These are phyloP conservation scores for Potorous gilbertii DNA, from an alignment of 2,797 vertebrate genomes.

Conservation along the genomic window DNA sequence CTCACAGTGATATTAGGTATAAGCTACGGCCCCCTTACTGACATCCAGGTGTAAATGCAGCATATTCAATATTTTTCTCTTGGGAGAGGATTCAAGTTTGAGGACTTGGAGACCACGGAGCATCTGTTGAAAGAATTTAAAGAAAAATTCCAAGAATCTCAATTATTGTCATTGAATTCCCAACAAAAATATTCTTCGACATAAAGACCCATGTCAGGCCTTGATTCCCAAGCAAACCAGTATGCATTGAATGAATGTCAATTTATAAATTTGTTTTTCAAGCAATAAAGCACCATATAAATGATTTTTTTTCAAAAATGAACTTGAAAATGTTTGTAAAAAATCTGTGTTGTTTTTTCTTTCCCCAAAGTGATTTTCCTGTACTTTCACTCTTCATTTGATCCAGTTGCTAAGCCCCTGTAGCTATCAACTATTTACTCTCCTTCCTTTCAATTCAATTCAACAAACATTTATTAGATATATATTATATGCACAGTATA, in stretches of 20 bases:
- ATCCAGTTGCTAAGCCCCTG: background rate
- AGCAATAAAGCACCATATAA: background rate
- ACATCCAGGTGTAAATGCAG: background rate
- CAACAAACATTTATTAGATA: background rate
- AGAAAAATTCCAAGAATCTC: background rate
- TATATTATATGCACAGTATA: background rate
- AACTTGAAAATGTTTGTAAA: background rate
- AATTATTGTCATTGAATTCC: background rate
- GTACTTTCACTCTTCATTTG: background rate
- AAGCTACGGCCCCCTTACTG: background rate
- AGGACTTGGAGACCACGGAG: background rate
- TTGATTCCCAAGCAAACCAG: slow-evolving; percentile 32
- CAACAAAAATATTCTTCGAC: slow-evolving; percentile 8
- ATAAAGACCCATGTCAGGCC: background rate
- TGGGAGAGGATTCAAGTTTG: background rate
- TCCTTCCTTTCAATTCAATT: background rate
- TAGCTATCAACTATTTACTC: background rate
- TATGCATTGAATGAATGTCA: slow-evolving; percentile 10
- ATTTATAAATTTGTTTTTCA: slow-evolving; percentile 6
- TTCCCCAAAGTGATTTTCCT: background rate
- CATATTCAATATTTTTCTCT: slow-evolving; percentile 22
- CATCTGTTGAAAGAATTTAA: background rate
- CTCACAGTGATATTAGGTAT: background rate
- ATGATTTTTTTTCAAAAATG: background rate
- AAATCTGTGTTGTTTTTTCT: background rate